Evolutionary conservation across 2,113 vertebrate species (phyloP).

Genomic region (Eulacestoma nigropectus): DNA sequence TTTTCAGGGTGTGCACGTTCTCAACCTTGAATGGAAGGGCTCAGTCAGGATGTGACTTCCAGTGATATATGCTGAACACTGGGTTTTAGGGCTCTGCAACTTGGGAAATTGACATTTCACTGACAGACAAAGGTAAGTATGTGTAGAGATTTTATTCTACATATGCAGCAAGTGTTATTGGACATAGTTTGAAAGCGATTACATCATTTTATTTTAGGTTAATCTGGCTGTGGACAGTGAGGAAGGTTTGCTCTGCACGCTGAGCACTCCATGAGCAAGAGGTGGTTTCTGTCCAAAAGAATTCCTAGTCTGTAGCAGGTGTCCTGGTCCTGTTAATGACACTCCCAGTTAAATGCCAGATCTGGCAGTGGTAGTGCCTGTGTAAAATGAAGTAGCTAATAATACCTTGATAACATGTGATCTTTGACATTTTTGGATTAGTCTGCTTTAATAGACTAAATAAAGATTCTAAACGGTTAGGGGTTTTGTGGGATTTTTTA

Average conservation of each 20-base stretch:
- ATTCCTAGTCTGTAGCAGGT: not conserved
- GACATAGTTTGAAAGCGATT: not conserved
- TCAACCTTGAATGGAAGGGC: conserved; percentile 13
- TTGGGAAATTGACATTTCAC: not conserved
- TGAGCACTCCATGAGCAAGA: not conserved
- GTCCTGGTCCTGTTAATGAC: not conserved
- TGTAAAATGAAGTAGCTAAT: not conserved
- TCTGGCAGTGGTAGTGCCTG: not conserved
- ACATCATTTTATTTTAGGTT: not conserved
- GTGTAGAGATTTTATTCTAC: not conserved
- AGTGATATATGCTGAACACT: not conserved
- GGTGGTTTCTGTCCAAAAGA: not conserved
- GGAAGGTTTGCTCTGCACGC: not conserved
- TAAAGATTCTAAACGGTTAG: not conserved
- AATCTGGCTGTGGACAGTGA: not conserved
- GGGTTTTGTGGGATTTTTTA: not conserved
- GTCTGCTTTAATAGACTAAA: not conserved
- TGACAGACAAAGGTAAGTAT: not conserved
- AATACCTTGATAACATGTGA: not conserved
- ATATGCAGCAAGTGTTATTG: not conserved
- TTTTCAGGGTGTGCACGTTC: conserved; percentile 15
- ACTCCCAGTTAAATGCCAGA: not conserved
- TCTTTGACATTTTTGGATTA: not conserved
- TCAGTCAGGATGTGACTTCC: not conserved
- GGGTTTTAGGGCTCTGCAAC: not conserved